A percentile compares a stretch with the other conserved stretches of the same genome.
These are phyloP conservation scores for Pedetes capensis DNA, from an alignment of 2,113 vertebrate species.

Conservation along the genomic window DNA sequence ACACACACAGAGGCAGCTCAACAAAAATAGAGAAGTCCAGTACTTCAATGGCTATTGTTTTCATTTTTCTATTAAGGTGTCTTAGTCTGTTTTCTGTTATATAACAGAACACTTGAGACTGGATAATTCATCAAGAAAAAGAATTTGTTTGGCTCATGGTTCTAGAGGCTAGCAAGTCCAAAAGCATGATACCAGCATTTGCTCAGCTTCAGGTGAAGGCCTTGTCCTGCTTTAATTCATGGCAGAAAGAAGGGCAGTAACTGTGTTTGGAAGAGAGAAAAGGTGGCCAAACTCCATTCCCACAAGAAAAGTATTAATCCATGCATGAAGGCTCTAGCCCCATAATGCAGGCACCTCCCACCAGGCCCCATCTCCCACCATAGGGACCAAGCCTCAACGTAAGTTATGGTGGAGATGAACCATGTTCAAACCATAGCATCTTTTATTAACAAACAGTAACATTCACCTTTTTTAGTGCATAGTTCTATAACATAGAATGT, in stretches of 20 bases:
- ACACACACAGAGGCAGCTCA: background rate
- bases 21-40: background rate
- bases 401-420: background rate
- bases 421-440: background rate
- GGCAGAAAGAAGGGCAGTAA: background rate
- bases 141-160: background rate
- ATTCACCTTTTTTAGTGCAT: background rate
- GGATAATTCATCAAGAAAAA: background rate
- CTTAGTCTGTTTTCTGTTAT: background rate
- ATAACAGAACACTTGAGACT: background rate
- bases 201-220: background rate
- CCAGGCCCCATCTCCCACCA: background rate
- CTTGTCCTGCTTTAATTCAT: background rate
- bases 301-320: background rate
- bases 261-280: background rate
- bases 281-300: background rate
- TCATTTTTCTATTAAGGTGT: background rate
- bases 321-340: background rate
- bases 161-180: background rate
- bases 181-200: background rate
- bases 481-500: background rate
- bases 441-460: background rate
- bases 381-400: background rate
- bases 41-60: background rate
- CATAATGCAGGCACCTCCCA: background rate